Base-by-base conservation (phyloP, 2,797 vertebrate species). In the Enteromius paludinosus region DNA sequence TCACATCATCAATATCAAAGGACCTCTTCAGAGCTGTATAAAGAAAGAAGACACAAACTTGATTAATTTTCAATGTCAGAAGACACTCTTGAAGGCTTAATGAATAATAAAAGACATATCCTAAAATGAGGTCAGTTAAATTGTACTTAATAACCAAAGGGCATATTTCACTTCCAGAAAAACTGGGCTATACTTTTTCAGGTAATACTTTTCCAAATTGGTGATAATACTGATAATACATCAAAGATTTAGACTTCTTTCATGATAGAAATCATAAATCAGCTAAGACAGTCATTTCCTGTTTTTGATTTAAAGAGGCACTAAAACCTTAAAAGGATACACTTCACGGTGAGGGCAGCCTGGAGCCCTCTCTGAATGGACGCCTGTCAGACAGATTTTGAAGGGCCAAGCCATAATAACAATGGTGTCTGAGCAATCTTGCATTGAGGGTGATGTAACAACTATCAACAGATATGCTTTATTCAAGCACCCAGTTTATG, bases 1-100 rank as follows among this genome's bases (percentile, higher is more conserved):
- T 94, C 68, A 92, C 93, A 88, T 96, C 96, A 61, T 97, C 96
- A 2, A 93, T 92, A 71, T 97, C 96, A 15, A 97, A 97, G 0
- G 96, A 97, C 76, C 95, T 95, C 91, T 97, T 96, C 86, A 97
- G 90, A 0, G 96, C 96, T 97, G 92, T 35, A 84, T 52, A 71
- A 78, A 80, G 71, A 78, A 64, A 83, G 18, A 47, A 3, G 8
- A 59, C 25, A 82, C 11, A 68, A 17, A 49, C 30, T 30, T 69
- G 25, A 82, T 75, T 43, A 14, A 76, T 66, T 38, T 30, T 41
- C 47, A 17, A 14, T 43, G 20, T 45, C 66, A 45, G 17, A 74
- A 49, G 33, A 82, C 70, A 66, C 33, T 68, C 28, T 54, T 38
- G 33, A 38, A 28, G 79, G 18, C 49, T 82, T 25, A 35, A 20